Evolutionary conservation across 2,797 vertebrate species (phyloP), one percentile per base, ranked within the genome.

Genomic region (Smutsia gigantea): DNA sequence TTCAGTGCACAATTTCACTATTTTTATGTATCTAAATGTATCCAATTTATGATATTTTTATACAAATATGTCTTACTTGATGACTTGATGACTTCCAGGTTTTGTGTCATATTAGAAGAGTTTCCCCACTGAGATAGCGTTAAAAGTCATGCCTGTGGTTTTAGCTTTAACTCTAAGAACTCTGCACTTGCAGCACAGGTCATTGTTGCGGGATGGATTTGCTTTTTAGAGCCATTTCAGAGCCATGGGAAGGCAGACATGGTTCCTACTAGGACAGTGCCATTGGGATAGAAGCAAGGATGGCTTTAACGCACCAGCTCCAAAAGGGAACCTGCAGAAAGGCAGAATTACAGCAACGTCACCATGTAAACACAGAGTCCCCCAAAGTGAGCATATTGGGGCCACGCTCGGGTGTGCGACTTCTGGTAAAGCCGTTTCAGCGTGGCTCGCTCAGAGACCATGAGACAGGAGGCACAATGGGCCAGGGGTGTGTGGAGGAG

Each of bases 41-140:
- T 61, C 7, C 72, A 68, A 34, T 57, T 66, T 63, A 34, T 55
- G 13, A 17, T 42, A 84, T 90, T 92, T 74, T 61, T 34, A 34
- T 79, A 75, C 23, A 82, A 14, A 53, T 81, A 57, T 79, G 74
- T 68, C 53, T 84, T 57, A 85, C 39, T 34, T 59, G 78, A 46
- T 88, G 57, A 59, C 42, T 46, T 21, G 31, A 53, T 75, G 18
- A 75, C 29, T 85, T 81, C 66, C 5, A 27, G 34, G 34, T 64
- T 95, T 94, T 90, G 42, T 66, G 27, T 84, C n/a, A 39, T 74
- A 61, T 87, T 87, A 74, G 34, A 82, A 90, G 90, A 42, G 27
- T 23, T 74, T 42, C 86, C n/a, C 57, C 46, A 57, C 57, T 42
- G 37, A 79, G 25, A 74, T 34, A 49, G 51, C 83, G 93, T 93